phyloP scores from a whole-genome alignment of 2,113 vertebrate species.

The Chrysemys picta region DNA sequence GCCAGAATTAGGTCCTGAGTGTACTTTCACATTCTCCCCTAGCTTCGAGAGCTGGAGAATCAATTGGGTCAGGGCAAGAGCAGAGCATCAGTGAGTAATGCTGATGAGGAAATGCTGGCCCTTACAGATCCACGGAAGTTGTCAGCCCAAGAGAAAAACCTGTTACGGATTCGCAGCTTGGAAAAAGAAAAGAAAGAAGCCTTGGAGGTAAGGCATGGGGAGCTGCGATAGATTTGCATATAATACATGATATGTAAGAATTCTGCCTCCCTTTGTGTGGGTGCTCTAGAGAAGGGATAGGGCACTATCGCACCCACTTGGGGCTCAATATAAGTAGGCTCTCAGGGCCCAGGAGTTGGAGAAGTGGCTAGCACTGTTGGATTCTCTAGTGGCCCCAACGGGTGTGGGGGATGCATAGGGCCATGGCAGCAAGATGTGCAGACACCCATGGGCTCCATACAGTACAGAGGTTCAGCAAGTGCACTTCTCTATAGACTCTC shows the following conservation, averaged over 20 bases:
- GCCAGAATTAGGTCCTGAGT: neutral
- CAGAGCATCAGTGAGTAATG: conserved; percentile 48
- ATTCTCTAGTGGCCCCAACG: neutral
- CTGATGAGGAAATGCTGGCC: conserved; percentile 70
- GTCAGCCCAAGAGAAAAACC: conserved; percentile 83
- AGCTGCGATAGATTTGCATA: neutral
- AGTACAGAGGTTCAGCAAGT: neutral
- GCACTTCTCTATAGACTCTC: neutral
- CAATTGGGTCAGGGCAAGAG: conserved; percentile 80
- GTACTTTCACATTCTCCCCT: neutral
- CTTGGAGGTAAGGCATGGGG: conserved; percentile 81
- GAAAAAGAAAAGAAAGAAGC: conserved; percentile 89
- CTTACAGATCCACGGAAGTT: conserved; percentile 71
- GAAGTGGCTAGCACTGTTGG: neutral
- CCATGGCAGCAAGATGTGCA: neutral
- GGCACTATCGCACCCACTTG: neutral
- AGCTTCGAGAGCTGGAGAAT: conserved; percentile 92
- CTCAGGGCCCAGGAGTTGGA: neutral
- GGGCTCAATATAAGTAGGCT: neutral
- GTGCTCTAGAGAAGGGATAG: neutral
- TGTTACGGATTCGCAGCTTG: conserved; percentile 84
- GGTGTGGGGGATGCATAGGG: fast-evolving
- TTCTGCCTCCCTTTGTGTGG: neutral
- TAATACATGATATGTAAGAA: neutral
- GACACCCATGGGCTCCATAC: neutral